Conservation (phyloP, 2,113 vertebrate species). For the Forbesichthys papilliferus region DNA sequence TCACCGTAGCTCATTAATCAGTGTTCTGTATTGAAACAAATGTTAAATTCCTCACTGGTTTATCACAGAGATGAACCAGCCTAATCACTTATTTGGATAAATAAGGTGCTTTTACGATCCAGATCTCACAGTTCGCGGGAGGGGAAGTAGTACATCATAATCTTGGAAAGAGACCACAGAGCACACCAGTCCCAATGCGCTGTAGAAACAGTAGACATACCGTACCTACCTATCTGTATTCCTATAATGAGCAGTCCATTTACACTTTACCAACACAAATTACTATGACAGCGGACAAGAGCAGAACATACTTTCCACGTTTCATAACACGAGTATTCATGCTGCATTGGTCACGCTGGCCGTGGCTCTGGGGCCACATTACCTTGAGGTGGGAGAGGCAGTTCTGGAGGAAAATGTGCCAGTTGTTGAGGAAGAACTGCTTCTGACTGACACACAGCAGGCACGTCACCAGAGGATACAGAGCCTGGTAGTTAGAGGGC, state of each 20-base stretch:
- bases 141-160: constrained; percentile 42
- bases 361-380: constrained; percentile 47
- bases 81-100: constrained; percentile 16
- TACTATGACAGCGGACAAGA: no score
- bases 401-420: constrained; percentile 99
- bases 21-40: no score
- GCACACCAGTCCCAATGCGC: constrained; percentile 37
- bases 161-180: constrained; percentile 53
- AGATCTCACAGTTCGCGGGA: constrained; percentile 50
- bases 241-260: background rate
- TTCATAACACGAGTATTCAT: constrained; percentile 28
- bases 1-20: no score
- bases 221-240: background rate
- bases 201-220: background rate
- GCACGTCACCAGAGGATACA: constrained; percentile 98
- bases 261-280: background rate
- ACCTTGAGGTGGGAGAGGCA: constrained; percentile 99
- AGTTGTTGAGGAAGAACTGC: constrained; percentile 99
- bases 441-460: constrained; percentile 99
- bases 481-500: constrained; percentile 76
- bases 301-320: background rate
- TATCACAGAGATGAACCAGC: constrained; percentile 1
- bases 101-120: constrained; percentile 66
- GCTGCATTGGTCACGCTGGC: background rate
- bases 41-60: background rate